Evolutionary conservation across 1,140 invertebrate species (phyloP), one percentile per base, ranked within the genome.

Genomic region (Cherax quadricarinatus): DNA sequence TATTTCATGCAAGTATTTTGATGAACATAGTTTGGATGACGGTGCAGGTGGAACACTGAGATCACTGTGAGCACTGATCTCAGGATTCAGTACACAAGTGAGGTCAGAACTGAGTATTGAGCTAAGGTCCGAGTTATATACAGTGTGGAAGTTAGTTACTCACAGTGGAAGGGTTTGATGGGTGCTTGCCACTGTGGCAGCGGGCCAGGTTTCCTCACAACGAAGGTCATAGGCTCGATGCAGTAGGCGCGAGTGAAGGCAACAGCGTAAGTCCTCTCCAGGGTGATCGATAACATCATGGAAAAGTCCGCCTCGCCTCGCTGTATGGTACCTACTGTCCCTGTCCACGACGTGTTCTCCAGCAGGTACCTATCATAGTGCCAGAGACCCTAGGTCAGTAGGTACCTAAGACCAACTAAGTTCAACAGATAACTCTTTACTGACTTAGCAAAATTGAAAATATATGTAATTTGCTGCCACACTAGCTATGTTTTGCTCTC

Each of bases 201-300:
- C 12, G 88, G 81, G 7, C 88, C 81, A 18, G 88, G 88, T 30
- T 90, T 90, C 62, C 88, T 53, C 62, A 78, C 41, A 3, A 90
- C 88, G 24, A 90, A 90, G 70, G 88, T 85, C 88, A 90, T 90
- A 14, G 88, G 88, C 70, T 90, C 88, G 18, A 90, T 80, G 81
- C 73, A 90, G 66, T 90, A 90, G 9, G 81, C 88, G 62, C 88
- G 81, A 48, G 88, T 90, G 62, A 90, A 90, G 62, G 16, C 48
- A 10, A 90, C 88, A 7, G 66, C 88, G 81, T 90, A 83, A 51
- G 80, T 85, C 49, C 88, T 70, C 53, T 90, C 88, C 70, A 62
- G 60, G 14, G 88, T 90, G 18, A 90, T 78, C 0, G 88, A 90
- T 48, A 90, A 66, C 88, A 90, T 90, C 88, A 90, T 73, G 66